Conservation (phyloP, 2,113 vertebrate species). For the Upupa epops region DNA sequence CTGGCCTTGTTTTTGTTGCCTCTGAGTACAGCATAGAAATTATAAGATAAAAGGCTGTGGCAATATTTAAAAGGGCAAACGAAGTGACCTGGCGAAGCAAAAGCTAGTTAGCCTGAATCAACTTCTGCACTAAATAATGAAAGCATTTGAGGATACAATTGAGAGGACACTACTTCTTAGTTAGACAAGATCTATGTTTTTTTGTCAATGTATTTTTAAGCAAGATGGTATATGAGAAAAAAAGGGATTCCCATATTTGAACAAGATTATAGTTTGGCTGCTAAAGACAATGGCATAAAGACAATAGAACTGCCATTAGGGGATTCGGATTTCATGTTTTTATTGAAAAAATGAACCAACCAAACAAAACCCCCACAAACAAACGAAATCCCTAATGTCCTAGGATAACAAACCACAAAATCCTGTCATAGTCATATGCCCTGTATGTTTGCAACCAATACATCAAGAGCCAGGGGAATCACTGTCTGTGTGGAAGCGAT, state of each 20-base stretch:
- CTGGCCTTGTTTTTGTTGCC: background rate
- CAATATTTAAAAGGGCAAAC: slow-evolving; percentile 15
- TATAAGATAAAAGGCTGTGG: background rate
- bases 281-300: background rate
- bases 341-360: background rate
- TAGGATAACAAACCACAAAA: no score
- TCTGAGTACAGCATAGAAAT: background rate
- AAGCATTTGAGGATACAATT: background rate
- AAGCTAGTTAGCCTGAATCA: slow-evolving; percentile 14
- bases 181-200: background rate
- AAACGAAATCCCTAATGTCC: no score
- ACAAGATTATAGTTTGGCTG: background rate
- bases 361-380: background rate
- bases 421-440: background rate
- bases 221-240: background rate
- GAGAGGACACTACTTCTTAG: background rate
- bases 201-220: background rate
- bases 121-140: slow-evolving; percentile 9
- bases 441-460: background rate
- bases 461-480: background rate
- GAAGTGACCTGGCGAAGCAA: background rate
- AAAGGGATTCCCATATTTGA: background rate
- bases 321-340: background rate
- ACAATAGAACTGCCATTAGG: background rate
- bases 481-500: background rate